phyloP scores from a whole-genome alignment of 2,888 invertebrate genomes.

The Mactromeris polynyma region DNA sequence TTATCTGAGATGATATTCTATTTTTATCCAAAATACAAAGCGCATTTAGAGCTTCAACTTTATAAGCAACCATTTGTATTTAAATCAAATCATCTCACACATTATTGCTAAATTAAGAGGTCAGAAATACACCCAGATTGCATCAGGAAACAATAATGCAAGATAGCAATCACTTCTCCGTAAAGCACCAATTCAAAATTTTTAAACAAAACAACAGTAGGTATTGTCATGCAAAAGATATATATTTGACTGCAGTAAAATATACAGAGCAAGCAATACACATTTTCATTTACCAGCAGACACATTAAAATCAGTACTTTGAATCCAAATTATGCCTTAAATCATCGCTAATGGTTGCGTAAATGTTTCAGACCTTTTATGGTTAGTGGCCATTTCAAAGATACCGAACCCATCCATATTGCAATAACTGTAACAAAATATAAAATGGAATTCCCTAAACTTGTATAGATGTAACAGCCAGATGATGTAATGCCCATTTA shows the following conservation, averaged over 20 bases:
- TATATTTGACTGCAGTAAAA: not conserved
- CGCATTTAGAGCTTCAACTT: not conserved
- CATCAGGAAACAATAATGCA: not conserved
- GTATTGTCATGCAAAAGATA: not conserved
- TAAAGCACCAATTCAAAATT: not conserved
- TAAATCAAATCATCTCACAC: not conserved
- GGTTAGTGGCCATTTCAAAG: not conserved
- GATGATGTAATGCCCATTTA: conserved; percentile 6
- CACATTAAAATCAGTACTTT: conserved; percentile 13
- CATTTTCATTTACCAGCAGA: not conserved
- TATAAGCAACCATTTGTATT: not conserved
- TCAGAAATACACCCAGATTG: not conserved
- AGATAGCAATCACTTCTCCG: not conserved
- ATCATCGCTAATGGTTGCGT: not conserved
- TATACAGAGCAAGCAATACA: not conserved
- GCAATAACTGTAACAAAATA: not conserved
- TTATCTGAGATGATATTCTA: no score
- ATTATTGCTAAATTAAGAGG: not conserved
- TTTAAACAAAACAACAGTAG: not conserved
- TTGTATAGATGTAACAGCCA: not conserved
- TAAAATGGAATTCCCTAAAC: not conserved
- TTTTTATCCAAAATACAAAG: not conserved
- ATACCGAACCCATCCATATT: not conserved
- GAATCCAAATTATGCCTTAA: not conserved
- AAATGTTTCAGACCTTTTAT: conserved; percentile 10